Percentiles rank a stretch among this genome's conserved stretches.
These are phyloP conservation scores for Dicerorhinus sumatrensis DNA, from an alignment of 2,113 vertebrate genomes.

Conservation along the genomic window DNA sequence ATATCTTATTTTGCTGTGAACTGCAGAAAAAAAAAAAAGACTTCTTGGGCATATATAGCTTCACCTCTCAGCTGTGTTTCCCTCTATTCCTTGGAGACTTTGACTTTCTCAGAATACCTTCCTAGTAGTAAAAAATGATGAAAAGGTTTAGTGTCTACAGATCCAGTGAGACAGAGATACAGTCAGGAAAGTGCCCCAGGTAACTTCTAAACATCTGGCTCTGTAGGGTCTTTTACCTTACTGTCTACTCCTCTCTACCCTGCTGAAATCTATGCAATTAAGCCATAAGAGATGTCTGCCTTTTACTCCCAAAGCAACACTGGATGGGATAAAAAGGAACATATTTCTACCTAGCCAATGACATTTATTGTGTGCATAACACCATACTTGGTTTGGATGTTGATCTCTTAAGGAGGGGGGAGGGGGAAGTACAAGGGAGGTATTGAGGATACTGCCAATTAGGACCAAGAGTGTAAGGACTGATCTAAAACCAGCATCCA, in stretches of 20 bases:
- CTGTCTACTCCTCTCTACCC: neutral
- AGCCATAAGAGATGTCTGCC: neutral
- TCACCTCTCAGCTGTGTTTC: neutral
- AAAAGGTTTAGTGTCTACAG: neutral
- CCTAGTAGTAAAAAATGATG: neutral
- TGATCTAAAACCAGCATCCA: neutral
- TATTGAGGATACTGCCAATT: neutral
- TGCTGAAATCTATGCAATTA: neutral
- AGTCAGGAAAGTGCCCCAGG: neutral
- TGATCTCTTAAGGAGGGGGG: neutral
- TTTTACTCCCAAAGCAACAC: neutral
- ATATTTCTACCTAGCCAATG: neutral
- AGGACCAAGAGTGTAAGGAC: neutral
- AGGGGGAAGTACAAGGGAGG: neutral
- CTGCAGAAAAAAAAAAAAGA: neutral
- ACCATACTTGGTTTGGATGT: neutral
- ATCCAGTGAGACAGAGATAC: neutral
- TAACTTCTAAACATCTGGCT: neutral
- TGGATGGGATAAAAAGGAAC: neutral
- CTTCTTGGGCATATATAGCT: neutral
- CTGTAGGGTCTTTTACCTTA: neutral
- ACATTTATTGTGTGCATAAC: neutral
- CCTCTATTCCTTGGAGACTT: neutral
- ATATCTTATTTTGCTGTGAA: neutral
- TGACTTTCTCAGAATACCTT: conserved; percentile 24